Evolutionary conservation across 1,140 invertebrate genomes (phyloP).

Genomic region (Bombyx mandarina): DNA sequence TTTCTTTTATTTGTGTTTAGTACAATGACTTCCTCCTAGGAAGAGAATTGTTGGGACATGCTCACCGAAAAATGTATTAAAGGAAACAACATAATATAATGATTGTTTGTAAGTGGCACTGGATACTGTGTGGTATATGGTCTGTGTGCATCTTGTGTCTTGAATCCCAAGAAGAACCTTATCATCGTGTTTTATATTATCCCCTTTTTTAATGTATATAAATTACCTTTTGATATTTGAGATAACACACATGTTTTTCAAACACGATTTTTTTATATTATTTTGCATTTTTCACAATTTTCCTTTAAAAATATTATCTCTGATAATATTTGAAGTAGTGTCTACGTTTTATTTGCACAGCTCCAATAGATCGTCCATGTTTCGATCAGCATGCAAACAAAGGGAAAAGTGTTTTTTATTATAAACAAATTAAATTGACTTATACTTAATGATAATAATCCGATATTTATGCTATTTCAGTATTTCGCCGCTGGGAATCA

Average conservation of each 20-base stretch:
- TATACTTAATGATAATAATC: background rate
- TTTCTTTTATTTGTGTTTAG: constrained; percentile 27
- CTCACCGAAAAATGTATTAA: constrained; percentile 55
- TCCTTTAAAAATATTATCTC: no score
- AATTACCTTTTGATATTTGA: no score
- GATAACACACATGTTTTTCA: no score
- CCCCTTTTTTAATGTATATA: no score
- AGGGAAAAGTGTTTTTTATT: background rate
- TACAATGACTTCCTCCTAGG: constrained; percentile 60
- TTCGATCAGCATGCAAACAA: background rate
- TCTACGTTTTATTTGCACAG: background rate
- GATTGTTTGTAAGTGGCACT: constrained; percentile 1
- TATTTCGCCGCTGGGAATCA: constrained; percentile 54
- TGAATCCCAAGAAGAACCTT: no score
- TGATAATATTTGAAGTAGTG: no score
- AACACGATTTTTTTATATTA: no score
- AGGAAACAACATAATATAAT: constrained; percentile 1
- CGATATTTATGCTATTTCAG: constrained; percentile 29
- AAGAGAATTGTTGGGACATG: constrained; percentile 42
- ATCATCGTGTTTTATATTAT: no score
- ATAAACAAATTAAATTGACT: background rate
- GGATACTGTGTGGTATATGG: background rate
- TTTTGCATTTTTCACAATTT: no score
- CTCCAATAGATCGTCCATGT: background rate
- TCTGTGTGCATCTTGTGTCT: background rate